Conservation (phyloP, 2,888 invertebrate genomes). For the Vanessa cardui region DNA sequence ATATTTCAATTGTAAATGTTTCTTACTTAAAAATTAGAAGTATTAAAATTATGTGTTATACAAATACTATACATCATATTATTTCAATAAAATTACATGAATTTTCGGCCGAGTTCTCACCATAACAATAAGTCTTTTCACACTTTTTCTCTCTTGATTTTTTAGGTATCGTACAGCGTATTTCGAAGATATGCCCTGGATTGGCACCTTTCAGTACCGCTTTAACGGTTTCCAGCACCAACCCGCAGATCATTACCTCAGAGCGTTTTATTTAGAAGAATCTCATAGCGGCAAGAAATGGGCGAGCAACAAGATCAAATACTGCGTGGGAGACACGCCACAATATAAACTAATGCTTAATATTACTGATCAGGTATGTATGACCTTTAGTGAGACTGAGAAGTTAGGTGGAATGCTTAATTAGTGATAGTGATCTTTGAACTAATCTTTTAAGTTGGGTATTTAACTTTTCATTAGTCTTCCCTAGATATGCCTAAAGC, state of each 20-base stretch:
- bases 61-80: too few relatives aligned
- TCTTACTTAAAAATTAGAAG: too few relatives aligned
- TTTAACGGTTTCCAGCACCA: conserved; percentile 90
- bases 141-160: neutral
- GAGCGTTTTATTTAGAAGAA: conserved; percentile 64
- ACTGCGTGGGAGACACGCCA: conserved; percentile 84
- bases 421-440: too few relatives aligned
- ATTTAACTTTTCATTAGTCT: too few relatives aligned
- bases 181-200: conserved; percentile 90
- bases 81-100: too few relatives aligned
- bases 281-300: conserved; percentile 49
- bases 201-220: conserved; percentile 94
- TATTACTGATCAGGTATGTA: conserved; percentile 82
- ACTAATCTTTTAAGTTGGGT: too few relatives aligned
- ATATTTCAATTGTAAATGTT: too few relatives aligned
- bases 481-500: too few relatives aligned
- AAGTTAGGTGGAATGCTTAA: neutral
- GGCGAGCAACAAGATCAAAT: conserved; percentile 39
- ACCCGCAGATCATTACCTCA: conserved; percentile 94
- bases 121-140: neutral
- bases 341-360: conserved; percentile 85
- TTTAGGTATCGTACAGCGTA: conserved; percentile 86
- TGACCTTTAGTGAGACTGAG: neutral
- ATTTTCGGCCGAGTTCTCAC: too few relatives aligned
- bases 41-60: too few relatives aligned